Evolutionary conservation across 2,888 invertebrate genomes (phyloP), one percentile per base, ranked within the genome.

Genomic region (Aphidoletes aphidimyza): DNA sequence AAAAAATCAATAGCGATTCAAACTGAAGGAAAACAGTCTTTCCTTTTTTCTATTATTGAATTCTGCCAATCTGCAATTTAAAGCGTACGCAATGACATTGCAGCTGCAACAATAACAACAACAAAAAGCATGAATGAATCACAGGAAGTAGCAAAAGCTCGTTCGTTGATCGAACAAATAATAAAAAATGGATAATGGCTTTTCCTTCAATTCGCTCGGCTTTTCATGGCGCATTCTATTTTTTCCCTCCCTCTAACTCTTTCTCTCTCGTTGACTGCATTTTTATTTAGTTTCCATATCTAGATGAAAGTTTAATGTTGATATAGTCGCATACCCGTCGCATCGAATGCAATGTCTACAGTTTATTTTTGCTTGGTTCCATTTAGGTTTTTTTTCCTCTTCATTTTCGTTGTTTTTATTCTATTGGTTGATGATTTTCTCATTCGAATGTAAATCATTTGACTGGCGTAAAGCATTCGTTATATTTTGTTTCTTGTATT

Each of bases 111-210:
- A 39, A 11, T 11, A 39, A 39, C 39, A 39, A 47, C 69, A 69
- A 30, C 30, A 30, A 69, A 30, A 69, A 69, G 14, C 34, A 69
- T 69, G 69, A 69, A 69, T 69, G 69, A 69, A 69, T 69, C 69
- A 14, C 69, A 69, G 69, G 69, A 69, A 69, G 69, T 69, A 69
- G 30, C 69, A 69, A 69, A 69, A 69, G 69, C 69, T 69, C 69
- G 69, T 69, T 69, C 69, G 69, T 69, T 69, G 69, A 69, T 69
- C 69, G 69, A 69, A 69, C 69, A 69, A 69, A 69, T 69, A 69
- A 69, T 69, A 69, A n/a, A 69, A 69, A 69, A 69, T 69, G 69
- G 69, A 69, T 69, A 69, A 69, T 69, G 69, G 69, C 14, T 69
- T 69, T 69, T 69, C 69, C 69, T 69, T 69, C 69, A 69, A 30